phyloP scores from a whole-genome alignment of 2,888 invertebrate genomes.

The Deroplatys truncata region DNA sequence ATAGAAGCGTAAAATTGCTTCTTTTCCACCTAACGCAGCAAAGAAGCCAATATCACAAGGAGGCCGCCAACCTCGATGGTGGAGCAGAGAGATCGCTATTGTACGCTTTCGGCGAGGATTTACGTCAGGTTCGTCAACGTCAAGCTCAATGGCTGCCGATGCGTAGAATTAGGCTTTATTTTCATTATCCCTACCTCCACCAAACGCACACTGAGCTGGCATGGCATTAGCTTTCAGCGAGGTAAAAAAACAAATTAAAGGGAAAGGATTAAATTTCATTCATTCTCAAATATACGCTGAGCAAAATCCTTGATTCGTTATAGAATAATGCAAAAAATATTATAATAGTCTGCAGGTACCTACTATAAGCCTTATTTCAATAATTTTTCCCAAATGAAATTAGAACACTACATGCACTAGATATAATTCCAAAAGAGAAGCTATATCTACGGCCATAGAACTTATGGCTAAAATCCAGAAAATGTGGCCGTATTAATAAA shows the following conservation, averaged over 20 bases:
- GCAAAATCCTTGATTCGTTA: no score
- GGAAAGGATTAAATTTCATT: not conserved
- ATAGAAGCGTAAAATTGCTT: slow-evolving; percentile 15
- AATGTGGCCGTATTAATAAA: no score
- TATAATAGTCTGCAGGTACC: no score
- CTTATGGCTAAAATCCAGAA: no score
- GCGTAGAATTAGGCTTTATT: not conserved
- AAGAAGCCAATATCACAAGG: slow-evolving; percentile 7
- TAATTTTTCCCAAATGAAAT: no score
- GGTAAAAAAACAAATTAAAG: not conserved
- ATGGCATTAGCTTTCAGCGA: not conserved
- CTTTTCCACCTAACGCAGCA: slow-evolving; percentile 14
- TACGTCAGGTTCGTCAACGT: not conserved
- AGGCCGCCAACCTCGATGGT: not conserved
- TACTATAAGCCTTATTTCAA: no score
- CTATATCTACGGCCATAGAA: no score
- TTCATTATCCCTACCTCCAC: not conserved
- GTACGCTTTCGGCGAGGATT: not conserved
- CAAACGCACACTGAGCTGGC: no score
- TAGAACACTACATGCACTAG: no score
- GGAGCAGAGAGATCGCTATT: not conserved
- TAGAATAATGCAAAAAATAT: no score
- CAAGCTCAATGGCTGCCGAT: not conserved
- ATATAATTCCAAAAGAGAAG: no score
- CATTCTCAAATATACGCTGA: no score